A percentile compares a stretch with the other conserved stretches of the same genome.
phyloP scores from a whole-genome alignment of 2,888 invertebrate species.

The Melangyna quadrimaculata region DNA sequence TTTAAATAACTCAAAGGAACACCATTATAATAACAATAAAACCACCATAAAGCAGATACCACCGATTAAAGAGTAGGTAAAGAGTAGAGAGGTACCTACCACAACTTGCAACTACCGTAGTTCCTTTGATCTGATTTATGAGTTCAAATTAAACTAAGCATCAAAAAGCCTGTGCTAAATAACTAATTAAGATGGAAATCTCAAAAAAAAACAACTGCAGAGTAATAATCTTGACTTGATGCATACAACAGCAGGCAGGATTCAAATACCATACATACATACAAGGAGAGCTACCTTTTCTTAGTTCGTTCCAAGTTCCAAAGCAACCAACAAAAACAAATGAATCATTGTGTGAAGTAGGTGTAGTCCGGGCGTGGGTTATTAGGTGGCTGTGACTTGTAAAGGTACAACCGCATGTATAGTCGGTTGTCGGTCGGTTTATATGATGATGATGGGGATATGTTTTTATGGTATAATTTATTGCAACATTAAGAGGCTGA shows the following conservation, averaged over 20 bases:
- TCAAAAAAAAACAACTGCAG: constrained; percentile 20
- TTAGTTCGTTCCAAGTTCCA: too few species aligned
- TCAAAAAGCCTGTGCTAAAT: constrained; percentile 42
- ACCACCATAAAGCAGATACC: too few species aligned
- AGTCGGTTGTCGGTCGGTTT: neutral
- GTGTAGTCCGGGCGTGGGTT: constrained; percentile 53
- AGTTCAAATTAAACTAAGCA: constrained; percentile 52
- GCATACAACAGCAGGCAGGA: constrained; percentile 7
- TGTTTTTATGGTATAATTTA: constrained; percentile 13
- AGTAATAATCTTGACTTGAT: constrained; percentile 11
- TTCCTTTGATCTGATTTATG: constrained; percentile 47
- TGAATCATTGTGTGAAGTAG: constrained; percentile 57
- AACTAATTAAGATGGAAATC: constrained; percentile 65
- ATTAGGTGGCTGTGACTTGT: constrained; percentile 18
- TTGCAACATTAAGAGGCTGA: neutral
- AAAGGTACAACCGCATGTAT: constrained; percentile 1
- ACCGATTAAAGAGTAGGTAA: neutral
- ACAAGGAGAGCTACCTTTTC: neutral
- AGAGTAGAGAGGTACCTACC: too few species aligned
- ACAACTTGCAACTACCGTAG: neutral
- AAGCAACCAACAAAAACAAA: constrained; percentile 26
- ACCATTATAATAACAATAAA: neutral
- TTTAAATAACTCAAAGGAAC: neutral
- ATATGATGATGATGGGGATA: neutral
- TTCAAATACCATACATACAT: neutral